Evolutionary conservation across 35 echinoderm and acorn worm species (phyloP).

Genomic region (Strongylocentrotus purpuratus): DNA sequence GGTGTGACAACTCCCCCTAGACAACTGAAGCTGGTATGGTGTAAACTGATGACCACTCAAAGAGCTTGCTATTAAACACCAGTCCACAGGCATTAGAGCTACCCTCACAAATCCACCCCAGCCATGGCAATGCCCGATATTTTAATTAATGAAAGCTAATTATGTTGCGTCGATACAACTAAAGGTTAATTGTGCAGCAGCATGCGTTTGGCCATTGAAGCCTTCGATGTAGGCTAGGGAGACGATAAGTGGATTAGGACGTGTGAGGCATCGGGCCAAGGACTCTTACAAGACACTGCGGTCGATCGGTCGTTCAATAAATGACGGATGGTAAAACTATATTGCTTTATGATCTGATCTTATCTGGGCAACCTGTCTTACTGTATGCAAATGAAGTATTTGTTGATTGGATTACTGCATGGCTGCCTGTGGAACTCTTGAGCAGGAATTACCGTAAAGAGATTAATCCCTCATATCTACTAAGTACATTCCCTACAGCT

Average conservation of each 20-base stretch:
- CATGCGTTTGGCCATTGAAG: neutral
- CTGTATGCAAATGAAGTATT: conserved; percentile 10
- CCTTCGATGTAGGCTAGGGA: neutral
- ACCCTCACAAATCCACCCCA: neutral
- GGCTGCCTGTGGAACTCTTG: neutral
- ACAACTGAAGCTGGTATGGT: neutral
- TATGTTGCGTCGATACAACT: neutral
- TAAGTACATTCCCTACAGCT: too few relatives aligned
- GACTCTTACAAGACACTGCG: neutral
- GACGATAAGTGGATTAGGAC: neutral
- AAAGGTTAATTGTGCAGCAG: conserved; percentile 40
- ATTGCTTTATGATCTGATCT: neutral
- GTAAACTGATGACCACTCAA: neutral
- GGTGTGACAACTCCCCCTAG: neutral
- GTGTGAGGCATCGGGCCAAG: neutral
- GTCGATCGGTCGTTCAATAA: neutral
- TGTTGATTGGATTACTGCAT: neutral
- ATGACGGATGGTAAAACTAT: neutral
- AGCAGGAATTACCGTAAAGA: neutral
- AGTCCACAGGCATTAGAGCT: neutral
- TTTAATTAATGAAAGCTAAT: conserved; percentile 42
- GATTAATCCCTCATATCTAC: neutral
- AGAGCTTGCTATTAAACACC: neutral
- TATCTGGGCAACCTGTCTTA: conserved; percentile 1
- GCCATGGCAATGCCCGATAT: conserved; percentile 15